Evolutionary conservation across 2,888 invertebrate genomes (phyloP), one percentile per base, ranked within the genome.

Genomic region (Phragmatobia fuliginosa): DNA sequence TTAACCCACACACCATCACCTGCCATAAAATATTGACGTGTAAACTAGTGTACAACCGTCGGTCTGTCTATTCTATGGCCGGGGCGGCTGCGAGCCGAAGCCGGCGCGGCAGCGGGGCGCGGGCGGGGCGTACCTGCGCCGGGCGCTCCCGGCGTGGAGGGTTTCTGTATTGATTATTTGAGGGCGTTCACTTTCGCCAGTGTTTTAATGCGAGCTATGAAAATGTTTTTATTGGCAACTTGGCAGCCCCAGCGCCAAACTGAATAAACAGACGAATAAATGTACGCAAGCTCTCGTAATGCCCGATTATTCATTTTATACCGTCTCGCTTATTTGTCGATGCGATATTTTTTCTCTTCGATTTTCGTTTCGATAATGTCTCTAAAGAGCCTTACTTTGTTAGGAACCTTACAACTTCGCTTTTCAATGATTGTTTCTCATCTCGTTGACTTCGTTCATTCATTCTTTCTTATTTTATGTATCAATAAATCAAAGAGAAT

Each of bases 191-290:
- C 94, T 94, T 94, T 94, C 94, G 91, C 93, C 93, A 92, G 91
- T 93, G 94, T 94, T 94, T 94, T 94, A 94, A 94, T 93, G 91
- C 88, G 87, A 86, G 90, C 92, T 89, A 91, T 93, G 92, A 93
- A 86, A 94, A 93, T 92, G 93, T 92, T 94, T 94, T 94, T 94
- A 94, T 93, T 92, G 91, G 90, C 88, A 87, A 87, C 90, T 90
- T 87, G 88, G 87, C 88, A 85, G 87, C 85, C 81, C 82, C 86
- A 83, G 80, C 85, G 84, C 77, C 87, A 80, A 83, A 85, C 86
- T 85, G 87, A 84, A 90, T 91, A 90, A 90, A 90, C 88, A 90
- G 87, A 85, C 78, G 84, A 86, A 88, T 89, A 87, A 87, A 88
- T 89, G 85, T 85, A 86, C 83, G 77, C 84, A 87, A 83, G 83